Base-by-base conservation (phyloP, 2,113 vertebrate species). In the Condylura cristata region DNA sequence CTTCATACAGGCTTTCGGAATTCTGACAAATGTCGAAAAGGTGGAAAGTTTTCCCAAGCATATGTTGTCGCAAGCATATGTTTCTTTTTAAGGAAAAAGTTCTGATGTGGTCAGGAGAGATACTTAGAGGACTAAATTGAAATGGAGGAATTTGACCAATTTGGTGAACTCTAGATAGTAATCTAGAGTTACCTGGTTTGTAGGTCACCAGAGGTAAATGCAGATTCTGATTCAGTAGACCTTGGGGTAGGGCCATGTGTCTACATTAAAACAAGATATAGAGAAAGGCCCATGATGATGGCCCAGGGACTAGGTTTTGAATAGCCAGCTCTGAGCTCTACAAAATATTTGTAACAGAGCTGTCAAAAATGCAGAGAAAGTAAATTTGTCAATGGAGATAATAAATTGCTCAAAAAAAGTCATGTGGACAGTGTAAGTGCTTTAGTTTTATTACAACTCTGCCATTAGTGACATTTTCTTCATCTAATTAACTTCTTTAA, bases 1-100 rank as follows among this genome's bases (percentile, higher is more conserved):
- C 37, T 71, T 76, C 58, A 53, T 4, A 93, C 39, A 93, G 11
- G 51, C 30, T 95, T 89, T 83, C 13, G 74, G n/a, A 32, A 89
- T 37, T 89, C 71, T 63, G 60, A 68, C 13, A 63, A 30, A 34
- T 39, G 8, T 86, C 72, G 71, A 34, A 89, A 94, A 91, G 44
- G 34, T 61, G 1, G 22, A 32, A 32, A 76, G 26, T 78, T 41
- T 3, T 70, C 17, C 20, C 5, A 6, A 37, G 20, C 30, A 24
- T 12, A 48, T 48, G 46, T 6, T 48, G 12, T 48, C n/a, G n/a
- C 5, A 6, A 37, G 20, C 30, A 24, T 85, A 78, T 14, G 26
- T 48, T 74, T 53, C 34, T 71, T 13, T 41, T 8, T 74, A 26
- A 34, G 13, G 82, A 26, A 70, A 75, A 86, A 92, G 17, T 65